Evolutionary conservation across 2,113 vertebrate genomes (phyloP).

Genomic region (Phodopus roborovskii): DNA sequence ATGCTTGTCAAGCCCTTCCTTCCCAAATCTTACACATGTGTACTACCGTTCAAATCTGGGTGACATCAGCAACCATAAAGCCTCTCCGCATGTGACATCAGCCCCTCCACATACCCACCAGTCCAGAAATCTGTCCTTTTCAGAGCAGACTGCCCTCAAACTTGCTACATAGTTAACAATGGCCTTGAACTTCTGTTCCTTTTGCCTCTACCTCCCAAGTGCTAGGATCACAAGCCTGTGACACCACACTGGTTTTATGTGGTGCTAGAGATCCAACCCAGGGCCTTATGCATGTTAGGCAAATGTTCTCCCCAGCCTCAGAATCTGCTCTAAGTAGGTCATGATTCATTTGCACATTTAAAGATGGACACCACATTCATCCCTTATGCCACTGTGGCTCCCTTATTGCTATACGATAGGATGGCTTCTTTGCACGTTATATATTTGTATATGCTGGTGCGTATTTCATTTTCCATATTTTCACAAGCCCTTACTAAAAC

Average conservation of each 20-base stretch:
- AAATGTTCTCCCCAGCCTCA: neutral
- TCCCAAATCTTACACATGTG: no score
- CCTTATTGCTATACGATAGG: neutral
- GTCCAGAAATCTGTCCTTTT: neutral
- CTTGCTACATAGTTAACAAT: neutral
- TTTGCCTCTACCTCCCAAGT: neutral
- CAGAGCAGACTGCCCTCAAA: neutral
- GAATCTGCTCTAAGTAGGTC: neutral
- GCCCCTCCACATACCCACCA: no score
- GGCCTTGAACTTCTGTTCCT: neutral
- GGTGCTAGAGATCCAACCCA: neutral
- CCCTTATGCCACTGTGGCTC: neutral
- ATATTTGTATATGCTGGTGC: constrained; percentile 39
- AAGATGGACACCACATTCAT: neutral
- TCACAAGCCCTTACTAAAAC: constrained; percentile 70
- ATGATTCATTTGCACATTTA: neutral
- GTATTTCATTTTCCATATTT: constrained; percentile 71
- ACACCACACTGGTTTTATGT: neutral
- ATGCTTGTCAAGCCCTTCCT: neutral
- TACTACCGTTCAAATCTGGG: neutral
- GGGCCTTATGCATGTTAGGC: neutral
- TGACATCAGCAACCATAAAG: neutral
- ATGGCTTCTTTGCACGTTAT: neutral
- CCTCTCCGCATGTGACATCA: neutral
- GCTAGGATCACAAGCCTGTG: neutral